Evolutionary conservation across 2,888 invertebrate genomes (phyloP).

Genomic region (Poecilobothrus nobilitatus): DNA sequence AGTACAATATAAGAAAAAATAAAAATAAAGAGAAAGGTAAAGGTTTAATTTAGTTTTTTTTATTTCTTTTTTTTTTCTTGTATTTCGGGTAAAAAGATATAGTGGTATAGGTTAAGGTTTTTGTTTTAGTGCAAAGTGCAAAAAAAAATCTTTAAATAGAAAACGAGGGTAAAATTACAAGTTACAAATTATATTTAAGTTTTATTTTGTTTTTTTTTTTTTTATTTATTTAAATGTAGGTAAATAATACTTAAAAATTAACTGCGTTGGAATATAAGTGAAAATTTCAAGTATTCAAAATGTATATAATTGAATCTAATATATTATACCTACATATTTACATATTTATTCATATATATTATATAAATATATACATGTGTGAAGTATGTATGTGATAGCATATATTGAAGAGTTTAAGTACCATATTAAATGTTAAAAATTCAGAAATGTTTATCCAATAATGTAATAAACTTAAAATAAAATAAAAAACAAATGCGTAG

Average conservation of each 20-base stretch:
- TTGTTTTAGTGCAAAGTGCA: not conserved
- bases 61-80: no score
- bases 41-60: not conserved
- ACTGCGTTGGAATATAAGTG: not conserved
- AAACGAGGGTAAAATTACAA: not conserved
- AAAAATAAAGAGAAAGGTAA: not conserved
- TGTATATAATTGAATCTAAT: no score
- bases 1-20: not conserved
- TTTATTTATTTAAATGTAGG: not conserved
- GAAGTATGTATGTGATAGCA: not conserved
- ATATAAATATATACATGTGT: no score
- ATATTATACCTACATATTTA: no score
- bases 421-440: not conserved
- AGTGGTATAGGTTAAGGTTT: constrained; percentile 4
- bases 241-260: not conserved
- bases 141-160: not conserved
- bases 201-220: not conserved
- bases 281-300: no score
- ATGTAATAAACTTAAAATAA: no score
- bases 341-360: no score
- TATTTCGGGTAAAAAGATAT: not conserved
- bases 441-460: no score
- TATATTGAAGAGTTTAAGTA: not conserved
- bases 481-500: no score
- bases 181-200: not conserved